These are phyloP conservation scores for Hyperoplus lanceolatus DNA, from an alignment of 2,797 vertebrate genomes.

Conservation along the genomic window DNA sequence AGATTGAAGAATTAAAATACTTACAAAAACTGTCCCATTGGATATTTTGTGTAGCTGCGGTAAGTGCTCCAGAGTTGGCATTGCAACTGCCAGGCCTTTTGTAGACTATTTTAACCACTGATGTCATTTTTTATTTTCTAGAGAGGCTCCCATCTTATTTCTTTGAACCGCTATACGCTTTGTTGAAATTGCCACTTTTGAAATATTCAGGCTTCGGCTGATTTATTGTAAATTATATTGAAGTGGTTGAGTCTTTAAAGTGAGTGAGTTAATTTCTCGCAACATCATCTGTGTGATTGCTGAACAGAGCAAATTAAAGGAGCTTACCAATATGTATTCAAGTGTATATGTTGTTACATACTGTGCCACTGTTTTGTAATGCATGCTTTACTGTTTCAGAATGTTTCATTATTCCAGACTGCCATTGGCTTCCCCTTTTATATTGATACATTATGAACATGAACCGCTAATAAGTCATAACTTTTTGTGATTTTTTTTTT, in stretches of 20 bases:
- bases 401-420: not conserved
- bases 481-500: slow-evolving; percentile 23
- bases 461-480: slow-evolving; percentile 23
- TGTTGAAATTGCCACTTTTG: slow-evolving; percentile 45
- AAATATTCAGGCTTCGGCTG: slow-evolving; percentile 19
- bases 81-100: slow-evolving; percentile 26
- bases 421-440: not conserved
- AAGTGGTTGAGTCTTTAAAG: slow-evolving; percentile 39
- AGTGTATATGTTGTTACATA: not conserved
- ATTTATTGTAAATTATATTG: slow-evolving; percentile 56
- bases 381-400: no score
- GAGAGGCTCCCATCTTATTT: slow-evolving; percentile 30
- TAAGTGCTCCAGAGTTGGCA: slow-evolving; percentile 15
- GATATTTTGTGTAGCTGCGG: slow-evolving; percentile 55
- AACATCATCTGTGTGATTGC: slow-evolving; percentile 1
- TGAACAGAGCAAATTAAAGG: not conserved
- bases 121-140: slow-evolving; percentile 48
- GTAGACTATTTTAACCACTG: slow-evolving; percentile 46
- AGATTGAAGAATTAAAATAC: slow-evolving; percentile 30
- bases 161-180: slow-evolving; percentile 17
- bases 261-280: slow-evolving; percentile 28
- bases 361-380: no score
- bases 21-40: slow-evolving; percentile 34
- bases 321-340: not conserved
- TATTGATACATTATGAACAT: not conserved